Evolutionary conservation across 92 coral and sea anemone genomes (phyloP).

Genomic region (Ricordea florida): DNA sequence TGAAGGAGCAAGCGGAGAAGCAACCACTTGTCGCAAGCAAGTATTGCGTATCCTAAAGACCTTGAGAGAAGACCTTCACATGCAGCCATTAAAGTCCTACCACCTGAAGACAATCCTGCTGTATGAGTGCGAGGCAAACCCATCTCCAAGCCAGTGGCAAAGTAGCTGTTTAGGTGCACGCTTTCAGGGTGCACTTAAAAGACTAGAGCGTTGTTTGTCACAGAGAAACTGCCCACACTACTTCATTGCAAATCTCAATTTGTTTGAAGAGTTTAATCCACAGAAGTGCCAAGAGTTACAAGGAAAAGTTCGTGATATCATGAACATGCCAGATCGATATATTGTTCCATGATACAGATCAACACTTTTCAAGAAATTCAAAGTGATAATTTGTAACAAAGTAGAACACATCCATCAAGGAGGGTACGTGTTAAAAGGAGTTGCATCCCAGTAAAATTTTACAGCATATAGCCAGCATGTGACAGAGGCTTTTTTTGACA

Average conservation of each 20-base stretch:
- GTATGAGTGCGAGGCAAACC: slow-evolving; percentile 72
- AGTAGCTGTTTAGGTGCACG: slow-evolving; percentile 22
- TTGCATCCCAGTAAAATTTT: too few species aligned
- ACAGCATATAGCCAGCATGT: too few species aligned
- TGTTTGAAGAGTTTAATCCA: slow-evolving; percentile 39
- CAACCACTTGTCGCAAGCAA: slow-evolving; percentile 55
- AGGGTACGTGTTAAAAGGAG: too few species aligned
- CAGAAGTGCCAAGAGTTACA: slow-evolving; percentile 1
- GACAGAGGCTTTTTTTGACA: too few species aligned
- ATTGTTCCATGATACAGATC: too few species aligned
- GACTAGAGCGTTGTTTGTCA: slow-evolving; percentile 43
- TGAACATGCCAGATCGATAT: neutral
- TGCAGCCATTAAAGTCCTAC: slow-evolving; percentile 72
- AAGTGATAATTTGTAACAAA: too few species aligned
- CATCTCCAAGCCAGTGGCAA: slow-evolving; percentile 45
- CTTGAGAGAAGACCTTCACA: slow-evolving; percentile 40
- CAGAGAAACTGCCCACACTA: slow-evolving; percentile 64
- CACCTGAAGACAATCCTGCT: slow-evolving; percentile 78
- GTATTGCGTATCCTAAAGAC: slow-evolving; percentile 80
- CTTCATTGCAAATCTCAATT: slow-evolving; percentile 59
- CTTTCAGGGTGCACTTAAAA: slow-evolving; percentile 44
- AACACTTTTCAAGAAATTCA: too few species aligned
- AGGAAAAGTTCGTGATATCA: neutral
- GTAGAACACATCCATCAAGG: too few species aligned
- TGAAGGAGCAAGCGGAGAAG: slow-evolving; percentile 38